phyloP scores from a whole-genome alignment of 2,113 vertebrate genomes.

The Menidia beryllina region DNA sequence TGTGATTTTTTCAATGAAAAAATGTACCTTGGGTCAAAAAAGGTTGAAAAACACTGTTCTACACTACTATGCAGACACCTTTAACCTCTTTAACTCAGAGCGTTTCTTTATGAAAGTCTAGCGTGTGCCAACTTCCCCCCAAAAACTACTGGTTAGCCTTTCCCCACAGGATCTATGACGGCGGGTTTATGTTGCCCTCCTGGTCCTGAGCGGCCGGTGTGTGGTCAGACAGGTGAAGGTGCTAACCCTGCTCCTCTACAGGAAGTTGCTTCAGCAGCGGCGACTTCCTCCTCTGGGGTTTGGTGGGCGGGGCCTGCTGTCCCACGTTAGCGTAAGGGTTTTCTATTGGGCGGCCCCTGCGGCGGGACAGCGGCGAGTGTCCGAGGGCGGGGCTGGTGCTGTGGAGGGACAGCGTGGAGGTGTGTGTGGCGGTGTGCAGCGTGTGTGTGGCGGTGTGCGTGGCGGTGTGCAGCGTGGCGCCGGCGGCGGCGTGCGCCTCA shows the following conservation, averaged over 20 bases:
- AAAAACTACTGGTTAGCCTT: too few relatives aligned
- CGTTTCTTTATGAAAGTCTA: too few relatives aligned
- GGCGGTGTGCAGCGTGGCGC: constrained; percentile 72
- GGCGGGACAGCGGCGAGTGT: constrained; percentile 81
- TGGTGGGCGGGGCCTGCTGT: constrained; percentile 91
- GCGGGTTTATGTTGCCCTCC: too few relatives aligned
- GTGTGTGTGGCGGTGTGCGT: constrained; percentile 78
- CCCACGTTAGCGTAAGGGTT: constrained; percentile 98
- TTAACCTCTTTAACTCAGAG: too few relatives aligned
- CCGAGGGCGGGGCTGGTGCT: constrained; percentile 81
- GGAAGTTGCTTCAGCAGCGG: constrained; percentile 96
- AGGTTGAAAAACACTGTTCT: too few relatives aligned
- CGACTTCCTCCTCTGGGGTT: constrained; percentile 96
- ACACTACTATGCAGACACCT: too few relatives aligned
- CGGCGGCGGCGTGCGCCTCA: constrained; percentile 71
- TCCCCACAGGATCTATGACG: too few relatives aligned
- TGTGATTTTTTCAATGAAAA: too few relatives aligned
- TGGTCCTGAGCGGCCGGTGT: not conserved
- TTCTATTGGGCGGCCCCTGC: constrained; percentile 88
- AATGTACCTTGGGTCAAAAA: too few relatives aligned
- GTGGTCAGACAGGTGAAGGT: constrained; percentile 4
- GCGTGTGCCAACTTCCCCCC: too few relatives aligned
- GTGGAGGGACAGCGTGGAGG: constrained; percentile 80
- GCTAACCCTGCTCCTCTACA: constrained; percentile 77
- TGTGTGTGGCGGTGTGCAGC: constrained; percentile 79